These are phyloP conservation scores for Ciconia nigra DNA, from an alignment of 2,797 vertebrate genomes.

Conservation along the genomic window DNA sequence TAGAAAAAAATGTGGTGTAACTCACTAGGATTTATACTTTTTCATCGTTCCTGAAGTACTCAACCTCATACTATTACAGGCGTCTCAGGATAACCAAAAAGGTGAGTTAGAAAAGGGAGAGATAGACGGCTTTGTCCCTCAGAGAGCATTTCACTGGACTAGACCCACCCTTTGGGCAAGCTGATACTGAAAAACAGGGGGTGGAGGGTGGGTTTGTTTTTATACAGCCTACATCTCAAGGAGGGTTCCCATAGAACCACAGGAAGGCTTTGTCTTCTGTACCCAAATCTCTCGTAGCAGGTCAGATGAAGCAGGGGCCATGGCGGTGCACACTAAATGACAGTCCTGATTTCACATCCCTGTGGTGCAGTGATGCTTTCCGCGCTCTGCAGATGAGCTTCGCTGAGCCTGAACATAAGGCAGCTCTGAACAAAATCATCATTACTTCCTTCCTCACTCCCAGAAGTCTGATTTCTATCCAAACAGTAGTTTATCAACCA, in stretches of 20 bases:
- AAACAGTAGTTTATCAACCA: neutral
- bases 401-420: neutral
- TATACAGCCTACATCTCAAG: neutral
- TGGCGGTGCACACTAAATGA: neutral
- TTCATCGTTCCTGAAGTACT: neutral
- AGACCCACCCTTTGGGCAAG: neutral
- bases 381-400: neutral
- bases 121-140: neutral
- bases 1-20: neutral
- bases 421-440: neutral
- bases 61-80: neutral
- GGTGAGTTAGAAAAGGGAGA: neutral
- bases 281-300: neutral
- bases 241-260: neutral
- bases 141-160: neutral
- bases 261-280: neutral
- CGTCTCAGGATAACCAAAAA: neutral
- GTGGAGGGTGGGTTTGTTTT: neutral
- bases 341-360: neutral
- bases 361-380: neutral
- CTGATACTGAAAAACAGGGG: neutral
- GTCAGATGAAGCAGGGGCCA: neutral
- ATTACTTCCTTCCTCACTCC: neutral
- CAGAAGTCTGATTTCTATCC: neutral
- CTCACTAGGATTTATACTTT: neutral